Conservation (phyloP, 2,888 invertebrate genomes). For the Rhimphoctona megacephalus region DNA sequence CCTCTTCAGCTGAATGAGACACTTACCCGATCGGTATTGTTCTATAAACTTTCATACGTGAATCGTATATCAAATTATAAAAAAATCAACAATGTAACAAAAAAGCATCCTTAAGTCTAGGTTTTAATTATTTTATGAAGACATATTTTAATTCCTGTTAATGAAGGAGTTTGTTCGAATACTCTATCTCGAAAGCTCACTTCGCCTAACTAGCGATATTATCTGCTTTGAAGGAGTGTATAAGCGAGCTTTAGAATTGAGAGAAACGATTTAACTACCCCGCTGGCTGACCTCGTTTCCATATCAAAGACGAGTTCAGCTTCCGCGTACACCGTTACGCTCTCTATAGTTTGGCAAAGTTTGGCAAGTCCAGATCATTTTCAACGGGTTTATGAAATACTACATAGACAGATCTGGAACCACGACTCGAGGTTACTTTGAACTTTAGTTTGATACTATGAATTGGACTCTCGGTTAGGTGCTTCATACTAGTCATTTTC, state of each 20-base stretch:
- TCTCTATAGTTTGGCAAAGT: conserved; percentile 40
- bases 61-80: not conserved
- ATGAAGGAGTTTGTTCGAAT: not conserved
- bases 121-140: not conserved
- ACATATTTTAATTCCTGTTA: not conserved
- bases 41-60: not conserved
- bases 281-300: conserved; percentile 75
- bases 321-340: conserved; percentile 25
- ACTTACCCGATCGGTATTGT: conserved; percentile 56
- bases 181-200: conserved; percentile 1
- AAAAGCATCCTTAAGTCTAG: not conserved
- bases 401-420: not conserved
- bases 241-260: conserved; percentile 22
- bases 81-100: not conserved
- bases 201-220: conserved; percentile 14
- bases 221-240: conserved; percentile 17
- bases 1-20: not conserved
- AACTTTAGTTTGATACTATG: conserved; percentile 26
- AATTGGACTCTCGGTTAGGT: conserved; percentile 1
- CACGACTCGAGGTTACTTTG: conserved; percentile 11
- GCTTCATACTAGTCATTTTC: not conserved
- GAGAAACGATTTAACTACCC: conserved; percentile 45
- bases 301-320: conserved; percentile 73
- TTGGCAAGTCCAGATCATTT: conserved; percentile 45
- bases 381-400: conserved; percentile 23